Percentiles rank a stretch among this genome's conserved stretches.
Conservation (phyloP, 92 coral and sea anemone species). For the Zoanthus sansibaricus region DNA sequence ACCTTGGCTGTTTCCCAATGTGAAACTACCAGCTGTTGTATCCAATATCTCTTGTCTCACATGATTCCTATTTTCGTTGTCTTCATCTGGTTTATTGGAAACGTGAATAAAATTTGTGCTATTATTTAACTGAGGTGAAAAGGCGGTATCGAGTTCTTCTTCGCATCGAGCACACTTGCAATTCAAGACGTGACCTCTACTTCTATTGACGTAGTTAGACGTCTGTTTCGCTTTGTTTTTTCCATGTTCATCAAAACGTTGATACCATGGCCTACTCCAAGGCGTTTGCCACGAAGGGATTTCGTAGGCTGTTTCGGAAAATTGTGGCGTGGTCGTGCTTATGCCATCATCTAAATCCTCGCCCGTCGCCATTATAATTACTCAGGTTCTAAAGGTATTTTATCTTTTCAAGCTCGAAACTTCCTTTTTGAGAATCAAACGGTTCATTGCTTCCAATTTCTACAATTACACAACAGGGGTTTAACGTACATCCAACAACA, state of each 20-base stretch:
- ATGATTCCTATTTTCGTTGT: constrained; percentile 31
- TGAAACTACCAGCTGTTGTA: constrained; percentile 5
- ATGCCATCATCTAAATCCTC: constrained; percentile 20
- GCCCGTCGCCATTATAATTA: not conserved
- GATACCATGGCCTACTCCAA: constrained; percentile 94
- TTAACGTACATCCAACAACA: constrained; percentile 22
- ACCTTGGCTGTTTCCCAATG: constrained; percentile 21
- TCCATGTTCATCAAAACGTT: constrained; percentile 50
- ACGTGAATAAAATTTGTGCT: constrained; percentile 59
- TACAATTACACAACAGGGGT: constrained; percentile 15
- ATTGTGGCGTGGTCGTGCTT: constrained; percentile 12
- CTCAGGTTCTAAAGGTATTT: not conserved
- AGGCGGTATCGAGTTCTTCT: constrained; percentile 84
- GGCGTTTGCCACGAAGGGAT: constrained; percentile 92
- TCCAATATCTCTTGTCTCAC: constrained; percentile 39
- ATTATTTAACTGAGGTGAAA: constrained; percentile 70
- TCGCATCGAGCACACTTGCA: constrained; percentile 83
- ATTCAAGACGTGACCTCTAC: constrained; percentile 74
- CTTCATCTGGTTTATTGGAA: constrained; percentile 58
- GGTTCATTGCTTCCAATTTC: not conserved
- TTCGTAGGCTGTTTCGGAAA: constrained; percentile 64
- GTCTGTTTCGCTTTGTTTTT: constrained; percentile 43
- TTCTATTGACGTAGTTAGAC: constrained; percentile 57
- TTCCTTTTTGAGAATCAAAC: constrained; percentile 8
- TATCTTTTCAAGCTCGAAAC: not conserved